These are phyloP conservation scores for Cyprinodon brontotheroides DNA, from an alignment of 2,113 vertebrate species.

Conservation along the genomic window DNA sequence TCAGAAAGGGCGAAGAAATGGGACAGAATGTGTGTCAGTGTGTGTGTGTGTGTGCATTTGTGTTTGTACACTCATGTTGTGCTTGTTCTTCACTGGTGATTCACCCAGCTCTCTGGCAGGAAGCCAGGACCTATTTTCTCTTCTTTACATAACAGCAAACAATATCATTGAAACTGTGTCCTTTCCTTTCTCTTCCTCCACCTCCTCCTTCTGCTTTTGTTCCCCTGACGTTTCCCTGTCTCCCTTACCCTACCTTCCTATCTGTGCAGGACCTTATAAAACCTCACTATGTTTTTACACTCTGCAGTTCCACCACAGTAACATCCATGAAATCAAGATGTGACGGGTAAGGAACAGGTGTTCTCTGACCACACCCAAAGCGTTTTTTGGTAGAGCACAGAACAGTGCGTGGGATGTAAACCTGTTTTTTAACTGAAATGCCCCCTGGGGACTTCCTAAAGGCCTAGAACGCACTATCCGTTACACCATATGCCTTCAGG, in stretches of 20 bases:
- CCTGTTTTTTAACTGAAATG: constrained; percentile 41
- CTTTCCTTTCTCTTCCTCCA: constrained; percentile 49
- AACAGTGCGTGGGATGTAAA: constrained; percentile 46
- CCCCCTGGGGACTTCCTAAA: constrained; percentile 40
- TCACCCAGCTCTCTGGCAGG: constrained; percentile 76
- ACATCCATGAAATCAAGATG: constrained; percentile 26
- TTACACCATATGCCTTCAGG: constrained; percentile 77
- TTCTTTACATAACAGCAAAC: constrained; percentile 78
- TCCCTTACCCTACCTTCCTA: constrained; percentile 34
- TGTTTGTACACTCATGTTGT: constrained; percentile 56
- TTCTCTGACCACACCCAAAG: constrained; percentile 45
- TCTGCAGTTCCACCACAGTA: constrained; percentile 25
- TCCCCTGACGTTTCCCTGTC: constrained; percentile 56
- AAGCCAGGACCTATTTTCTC: constrained; percentile 79
- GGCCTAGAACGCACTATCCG: constrained; percentile 59
- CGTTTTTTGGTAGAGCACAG: constrained; percentile 13
- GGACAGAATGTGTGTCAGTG: constrained; percentile 64
- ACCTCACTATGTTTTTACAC: constrained; percentile 22
- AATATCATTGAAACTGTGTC: constrained; percentile 56
- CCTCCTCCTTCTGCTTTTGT: constrained; percentile 41
- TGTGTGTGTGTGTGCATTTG: constrained; percentile 40
- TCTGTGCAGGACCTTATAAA: constrained; percentile 34
- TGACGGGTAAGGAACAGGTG: constrained; percentile 42
- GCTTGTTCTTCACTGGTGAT: constrained; percentile 72
- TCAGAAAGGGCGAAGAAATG: constrained; percentile 71